Percentiles rank a stretch among this genome's conserved stretches.
Conservation (phyloP, 53 echinoderm and acorn worm species). For the Hippasteria phrygiana region DNA sequence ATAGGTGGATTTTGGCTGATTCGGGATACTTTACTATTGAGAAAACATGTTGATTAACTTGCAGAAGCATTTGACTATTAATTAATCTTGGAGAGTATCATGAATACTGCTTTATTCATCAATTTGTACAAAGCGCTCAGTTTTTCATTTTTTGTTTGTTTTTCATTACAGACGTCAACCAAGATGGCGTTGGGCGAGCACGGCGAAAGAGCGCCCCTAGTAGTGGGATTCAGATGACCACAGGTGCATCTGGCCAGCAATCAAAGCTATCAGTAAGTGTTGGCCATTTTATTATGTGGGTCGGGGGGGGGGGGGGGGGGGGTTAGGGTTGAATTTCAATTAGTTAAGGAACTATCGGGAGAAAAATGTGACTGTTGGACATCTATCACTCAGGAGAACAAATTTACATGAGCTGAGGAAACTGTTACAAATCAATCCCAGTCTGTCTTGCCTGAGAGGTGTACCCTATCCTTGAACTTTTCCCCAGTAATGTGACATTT, state of each 20-base stretch:
- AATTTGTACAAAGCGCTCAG: background rate
- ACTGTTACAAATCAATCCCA: background rate
- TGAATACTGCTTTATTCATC: background rate
- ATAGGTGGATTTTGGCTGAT: too few species aligned
- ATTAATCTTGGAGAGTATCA: too few species aligned
- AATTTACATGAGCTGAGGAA: background rate
- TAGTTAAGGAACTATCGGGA: too few species aligned
- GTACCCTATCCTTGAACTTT: background rate
- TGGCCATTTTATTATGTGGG: background rate
- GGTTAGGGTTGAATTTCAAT: background rate
- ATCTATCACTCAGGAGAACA: background rate
- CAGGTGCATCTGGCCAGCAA: conserved; percentile 54
- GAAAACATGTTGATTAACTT: too few species aligned
- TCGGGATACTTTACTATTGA: too few species aligned
- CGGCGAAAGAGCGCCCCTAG: conserved; percentile 86
- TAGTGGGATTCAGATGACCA: conserved; percentile 81
- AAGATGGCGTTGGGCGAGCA: conserved; percentile 81
- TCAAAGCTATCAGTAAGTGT: conserved; percentile 66
- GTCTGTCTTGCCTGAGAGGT: background rate
- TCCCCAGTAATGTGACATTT: background rate
- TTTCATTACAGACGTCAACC: conserved; percentile 75
- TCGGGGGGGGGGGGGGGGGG: too few species aligned
- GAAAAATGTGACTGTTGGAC: background rate
- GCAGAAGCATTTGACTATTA: too few species aligned
- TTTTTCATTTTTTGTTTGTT: conserved; percentile 23